These are phyloP conservation scores for Cephus spinipes DNA, from an alignment of 2,888 invertebrate species.

Conservation along the genomic window DNA sequence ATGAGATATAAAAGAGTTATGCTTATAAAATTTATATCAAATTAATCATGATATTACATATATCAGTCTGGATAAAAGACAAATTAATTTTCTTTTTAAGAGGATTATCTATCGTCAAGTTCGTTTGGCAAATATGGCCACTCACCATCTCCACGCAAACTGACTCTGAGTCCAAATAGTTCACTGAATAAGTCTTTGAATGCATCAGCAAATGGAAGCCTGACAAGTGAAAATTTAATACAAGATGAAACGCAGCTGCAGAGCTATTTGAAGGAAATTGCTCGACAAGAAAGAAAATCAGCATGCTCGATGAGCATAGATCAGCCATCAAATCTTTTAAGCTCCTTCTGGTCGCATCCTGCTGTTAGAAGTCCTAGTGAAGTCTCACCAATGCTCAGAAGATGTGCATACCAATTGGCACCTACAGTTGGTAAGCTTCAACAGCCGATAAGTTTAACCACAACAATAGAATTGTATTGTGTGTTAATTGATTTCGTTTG, in stretches of 20 bases:
- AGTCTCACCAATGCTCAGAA: constrained; percentile 67
- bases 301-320: constrained; percentile 56
- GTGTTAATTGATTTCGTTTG: constrained; percentile 14
- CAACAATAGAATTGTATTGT: constrained; percentile 9
- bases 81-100: constrained; percentile 30
- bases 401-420: constrained; percentile 72
- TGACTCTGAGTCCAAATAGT: constrained; percentile 46
- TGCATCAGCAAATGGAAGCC: constrained; percentile 48
- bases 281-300: constrained; percentile 51
- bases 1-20: background rate
- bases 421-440: constrained; percentile 65
- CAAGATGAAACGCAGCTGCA: constrained; percentile 54
- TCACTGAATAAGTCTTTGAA: constrained; percentile 52
- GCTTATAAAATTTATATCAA: no score
- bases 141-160: constrained; percentile 42
- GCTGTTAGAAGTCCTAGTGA: constrained; percentile 68
- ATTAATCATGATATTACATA: no score
- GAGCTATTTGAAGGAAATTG: constrained; percentile 55
- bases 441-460: constrained; percentile 1
- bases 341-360: constrained; percentile 71
- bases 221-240: constrained; percentile 57
- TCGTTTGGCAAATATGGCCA: constrained; percentile 50
- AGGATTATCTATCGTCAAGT: constrained; percentile 49
- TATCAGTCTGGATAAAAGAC: no score
- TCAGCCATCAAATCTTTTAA: constrained; percentile 68